Evolutionary conservation across 2,888 invertebrate genomes (phyloP).

Genomic region (Melinaea marsaeus): DNA sequence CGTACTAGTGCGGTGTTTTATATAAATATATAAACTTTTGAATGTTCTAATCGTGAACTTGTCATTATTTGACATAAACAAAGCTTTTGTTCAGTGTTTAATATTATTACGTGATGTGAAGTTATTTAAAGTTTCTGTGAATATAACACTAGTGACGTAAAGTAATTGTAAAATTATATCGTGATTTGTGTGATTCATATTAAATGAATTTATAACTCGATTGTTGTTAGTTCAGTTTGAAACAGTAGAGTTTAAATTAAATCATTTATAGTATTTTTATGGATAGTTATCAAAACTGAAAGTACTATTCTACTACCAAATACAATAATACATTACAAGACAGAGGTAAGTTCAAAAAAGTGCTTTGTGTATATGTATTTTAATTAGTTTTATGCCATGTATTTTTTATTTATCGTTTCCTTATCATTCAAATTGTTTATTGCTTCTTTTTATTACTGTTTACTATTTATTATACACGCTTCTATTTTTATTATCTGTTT

Average conservation of each 20-base stretch:
- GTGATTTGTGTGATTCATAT: constrained; percentile 47
- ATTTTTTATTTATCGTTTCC: constrained; percentile 21
- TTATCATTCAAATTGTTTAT: constrained; percentile 27
- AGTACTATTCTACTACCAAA: background rate
- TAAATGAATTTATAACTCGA: constrained; percentile 31
- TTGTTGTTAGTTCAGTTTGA: background rate
- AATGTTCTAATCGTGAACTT: constrained; percentile 28
- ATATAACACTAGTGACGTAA: constrained; percentile 49
- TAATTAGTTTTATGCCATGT: constrained; percentile 12
- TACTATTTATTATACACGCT: constrained; percentile 26
- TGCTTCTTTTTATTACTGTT: constrained; percentile 28
- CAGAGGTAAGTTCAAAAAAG: constrained; percentile 13
- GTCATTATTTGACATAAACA: constrained; percentile 20
- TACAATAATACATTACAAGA: background rate
- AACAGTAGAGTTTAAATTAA: background rate
- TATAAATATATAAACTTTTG: constrained; percentile 42
- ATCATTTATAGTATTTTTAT: background rate
- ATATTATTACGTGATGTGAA: constrained; percentile 59
- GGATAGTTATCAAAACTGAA: background rate
- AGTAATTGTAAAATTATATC: constrained; percentile 29
- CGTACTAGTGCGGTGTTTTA: constrained; percentile 60
- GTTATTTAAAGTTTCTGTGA: constrained; percentile 50
- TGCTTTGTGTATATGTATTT: background rate
- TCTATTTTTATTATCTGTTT: constrained; percentile 28
- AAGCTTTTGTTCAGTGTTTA: constrained; percentile 23